These are phyloP conservation scores for Boloria selene DNA, from an alignment of 2,888 invertebrate species.

Conservation along the genomic window DNA sequence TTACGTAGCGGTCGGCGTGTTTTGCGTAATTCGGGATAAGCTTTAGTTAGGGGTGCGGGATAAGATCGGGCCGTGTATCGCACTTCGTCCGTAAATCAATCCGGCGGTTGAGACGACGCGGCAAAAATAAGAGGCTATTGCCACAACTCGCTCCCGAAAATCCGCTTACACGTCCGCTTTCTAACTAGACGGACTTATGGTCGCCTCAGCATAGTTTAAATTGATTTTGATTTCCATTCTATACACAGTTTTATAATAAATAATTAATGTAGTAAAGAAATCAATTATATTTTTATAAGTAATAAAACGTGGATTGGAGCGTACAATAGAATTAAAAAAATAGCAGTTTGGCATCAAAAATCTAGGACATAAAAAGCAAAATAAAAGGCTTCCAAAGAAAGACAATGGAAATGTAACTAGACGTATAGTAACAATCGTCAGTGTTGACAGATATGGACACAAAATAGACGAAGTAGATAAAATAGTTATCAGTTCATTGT, in stretches of 20 bases:
- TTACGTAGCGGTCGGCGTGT: constrained; percentile 55
- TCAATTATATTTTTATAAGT: not conserved
- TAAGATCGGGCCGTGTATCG: constrained; percentile 54
- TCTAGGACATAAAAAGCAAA: not conserved
- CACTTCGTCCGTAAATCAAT: constrained; percentile 78
- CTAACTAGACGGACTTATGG: constrained; percentile 41
- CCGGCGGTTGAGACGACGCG: constrained; percentile 67
- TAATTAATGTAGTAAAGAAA: not conserved
- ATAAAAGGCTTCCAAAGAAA: not conserved
- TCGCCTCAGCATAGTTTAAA: constrained; percentile 33
- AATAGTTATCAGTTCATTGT: constrained; percentile 73
- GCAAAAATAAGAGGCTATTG: constrained; percentile 67
- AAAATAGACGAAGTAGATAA: constrained; percentile 39
- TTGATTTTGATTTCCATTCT: constrained; percentile 11
- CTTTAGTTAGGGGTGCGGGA: constrained; percentile 72
- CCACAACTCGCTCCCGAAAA: constrained; percentile 42
- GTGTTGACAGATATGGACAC: constrained; percentile 29
- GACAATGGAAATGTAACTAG: not conserved
- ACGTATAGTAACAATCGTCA: constrained; percentile 30
- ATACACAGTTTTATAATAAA: not conserved
- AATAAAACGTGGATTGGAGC: too few relatives aligned
- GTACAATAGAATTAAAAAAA: too few relatives aligned
- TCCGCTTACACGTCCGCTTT: constrained; percentile 44
- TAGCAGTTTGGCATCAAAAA: not conserved
- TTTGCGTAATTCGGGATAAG: constrained; percentile 72